These are phyloP conservation scores for Drosophila cardini DNA, from an alignment of 1,140 invertebrate species.

Conservation along the genomic window DNA sequence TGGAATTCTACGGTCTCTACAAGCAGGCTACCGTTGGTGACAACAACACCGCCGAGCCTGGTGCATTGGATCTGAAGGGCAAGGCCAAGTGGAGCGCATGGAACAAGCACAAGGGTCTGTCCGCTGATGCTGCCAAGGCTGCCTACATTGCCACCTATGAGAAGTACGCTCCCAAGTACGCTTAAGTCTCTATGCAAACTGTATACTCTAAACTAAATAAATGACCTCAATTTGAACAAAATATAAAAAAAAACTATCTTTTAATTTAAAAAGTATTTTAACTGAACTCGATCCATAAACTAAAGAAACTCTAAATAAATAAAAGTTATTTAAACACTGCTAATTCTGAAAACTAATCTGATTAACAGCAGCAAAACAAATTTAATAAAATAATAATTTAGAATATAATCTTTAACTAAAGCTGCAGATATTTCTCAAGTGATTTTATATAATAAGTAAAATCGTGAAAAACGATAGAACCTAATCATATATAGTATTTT, in stretches of 20 bases:
- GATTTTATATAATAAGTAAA: background rate
- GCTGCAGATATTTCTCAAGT: constrained; percentile 10
- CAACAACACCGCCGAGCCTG: constrained; percentile 91
- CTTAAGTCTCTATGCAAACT: constrained; percentile 26
- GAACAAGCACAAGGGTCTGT: constrained; percentile 91
- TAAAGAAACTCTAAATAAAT: no score
- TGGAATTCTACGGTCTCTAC: constrained; percentile 94
- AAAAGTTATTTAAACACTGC: background rate
- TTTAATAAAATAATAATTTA: background rate
- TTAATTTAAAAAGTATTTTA: background rate
- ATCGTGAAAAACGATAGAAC: background rate
- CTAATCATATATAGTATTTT: background rate
- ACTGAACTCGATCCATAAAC: no score
- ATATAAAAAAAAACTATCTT: background rate
- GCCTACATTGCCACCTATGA: constrained; percentile 92
- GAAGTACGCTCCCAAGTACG: constrained; percentile 85
- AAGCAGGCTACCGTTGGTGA: constrained; percentile 95
- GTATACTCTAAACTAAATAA: constrained; percentile 30
- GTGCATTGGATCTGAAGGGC: constrained; percentile 96
- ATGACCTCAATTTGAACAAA: constrained; percentile 12
- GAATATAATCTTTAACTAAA: background rate
- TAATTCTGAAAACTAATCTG: constrained; percentile 3
- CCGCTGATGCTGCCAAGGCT: constrained; percentile 91
- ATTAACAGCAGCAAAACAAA: background rate
- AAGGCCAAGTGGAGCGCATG: constrained; percentile 99